Conservation (phyloP, 1,140 invertebrate species). For the Drosophila navojoa region DNA sequence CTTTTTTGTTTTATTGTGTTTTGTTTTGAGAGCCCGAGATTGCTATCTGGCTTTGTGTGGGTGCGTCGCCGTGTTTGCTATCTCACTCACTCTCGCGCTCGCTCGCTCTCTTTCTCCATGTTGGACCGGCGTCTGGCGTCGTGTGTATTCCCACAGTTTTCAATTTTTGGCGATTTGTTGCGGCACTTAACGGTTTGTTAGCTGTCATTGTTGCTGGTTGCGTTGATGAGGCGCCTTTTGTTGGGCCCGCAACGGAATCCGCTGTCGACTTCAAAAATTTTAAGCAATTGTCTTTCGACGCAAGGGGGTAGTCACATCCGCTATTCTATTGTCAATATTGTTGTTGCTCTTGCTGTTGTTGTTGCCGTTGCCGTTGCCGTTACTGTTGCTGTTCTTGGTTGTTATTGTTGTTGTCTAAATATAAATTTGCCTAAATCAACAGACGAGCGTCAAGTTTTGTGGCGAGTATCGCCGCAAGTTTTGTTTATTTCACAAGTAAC, state of each 20-base stretch:
- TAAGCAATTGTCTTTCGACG: constrained; percentile 35
- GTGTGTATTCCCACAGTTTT: constrained; percentile 75
- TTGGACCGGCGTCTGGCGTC: constrained; percentile 21
- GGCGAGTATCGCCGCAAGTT: constrained; percentile 40
- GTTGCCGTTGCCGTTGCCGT: too few species aligned
- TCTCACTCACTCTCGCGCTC: background rate
- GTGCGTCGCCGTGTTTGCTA: constrained; percentile 23
- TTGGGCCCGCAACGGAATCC: constrained; percentile 17
- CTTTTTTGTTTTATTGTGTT: constrained; percentile 17
- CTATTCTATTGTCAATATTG: constrained; percentile 44
- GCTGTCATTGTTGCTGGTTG: constrained; percentile 73
- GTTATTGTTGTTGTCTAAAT: constrained; percentile 57
- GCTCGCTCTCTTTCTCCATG: too few species aligned
- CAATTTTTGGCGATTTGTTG: constrained; percentile 82
- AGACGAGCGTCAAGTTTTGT: constrained; percentile 44
- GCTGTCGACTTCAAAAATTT: constrained; percentile 20
- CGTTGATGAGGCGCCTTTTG: constrained; percentile 78
- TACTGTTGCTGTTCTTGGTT: constrained; percentile 15
- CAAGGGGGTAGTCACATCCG: constrained; percentile 45
- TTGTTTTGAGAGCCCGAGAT: constrained; percentile 53
- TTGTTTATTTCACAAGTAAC: constrained; percentile 60
- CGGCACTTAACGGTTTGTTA: constrained; percentile 82
- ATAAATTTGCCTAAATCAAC: constrained; percentile 79
- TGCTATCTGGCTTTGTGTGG: constrained; percentile 42
- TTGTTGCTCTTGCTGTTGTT: constrained; percentile 8